phyloP scores from a whole-genome alignment of 2,113 vertebrate genomes.

The Thalassarche chlororhynchos region DNA sequence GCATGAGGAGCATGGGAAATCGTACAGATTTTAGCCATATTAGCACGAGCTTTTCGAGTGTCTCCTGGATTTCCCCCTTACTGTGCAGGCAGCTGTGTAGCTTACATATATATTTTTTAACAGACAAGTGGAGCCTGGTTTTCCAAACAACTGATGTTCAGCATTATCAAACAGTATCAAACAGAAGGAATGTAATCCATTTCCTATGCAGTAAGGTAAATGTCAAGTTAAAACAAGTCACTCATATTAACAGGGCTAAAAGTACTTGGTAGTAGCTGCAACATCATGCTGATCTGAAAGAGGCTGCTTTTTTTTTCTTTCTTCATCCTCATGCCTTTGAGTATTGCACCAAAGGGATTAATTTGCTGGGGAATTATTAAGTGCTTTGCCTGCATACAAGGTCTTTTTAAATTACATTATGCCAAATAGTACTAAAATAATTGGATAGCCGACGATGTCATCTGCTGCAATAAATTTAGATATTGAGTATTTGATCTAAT shows the following conservation, averaged over 20 bases:
- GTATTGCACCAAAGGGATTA: slow-evolving; percentile 52
- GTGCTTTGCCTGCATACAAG: slow-evolving; percentile 28
- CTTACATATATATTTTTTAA: neutral
- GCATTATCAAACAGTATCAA: neutral
- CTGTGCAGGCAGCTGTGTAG: neutral
- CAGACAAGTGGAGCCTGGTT: neutral
- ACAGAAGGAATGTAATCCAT: neutral
- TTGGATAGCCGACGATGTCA: slow-evolving; percentile 37
- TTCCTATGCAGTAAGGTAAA: neutral
- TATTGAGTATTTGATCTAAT: slow-evolving; percentile 38
- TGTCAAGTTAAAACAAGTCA: neutral
- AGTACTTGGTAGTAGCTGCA: neutral
- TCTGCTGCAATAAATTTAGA: slow-evolving; percentile 63
- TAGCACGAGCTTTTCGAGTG: neutral
- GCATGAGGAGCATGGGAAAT: neutral
- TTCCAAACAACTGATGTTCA: neutral
- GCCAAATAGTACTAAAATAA: slow-evolving; percentile 60
- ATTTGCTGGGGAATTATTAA: slow-evolving; percentile 60
- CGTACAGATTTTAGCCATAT: neutral
- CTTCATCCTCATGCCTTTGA: neutral
- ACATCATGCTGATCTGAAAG: neutral
- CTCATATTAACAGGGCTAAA: neutral
- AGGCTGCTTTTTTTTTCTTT: neutral
- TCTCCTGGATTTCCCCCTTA: neutral
- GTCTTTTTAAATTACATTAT: slow-evolving; percentile 48